Base-by-base conservation (phyloP, 2,888 invertebrate genomes). In the Rhamnusium bicolor region DNA sequence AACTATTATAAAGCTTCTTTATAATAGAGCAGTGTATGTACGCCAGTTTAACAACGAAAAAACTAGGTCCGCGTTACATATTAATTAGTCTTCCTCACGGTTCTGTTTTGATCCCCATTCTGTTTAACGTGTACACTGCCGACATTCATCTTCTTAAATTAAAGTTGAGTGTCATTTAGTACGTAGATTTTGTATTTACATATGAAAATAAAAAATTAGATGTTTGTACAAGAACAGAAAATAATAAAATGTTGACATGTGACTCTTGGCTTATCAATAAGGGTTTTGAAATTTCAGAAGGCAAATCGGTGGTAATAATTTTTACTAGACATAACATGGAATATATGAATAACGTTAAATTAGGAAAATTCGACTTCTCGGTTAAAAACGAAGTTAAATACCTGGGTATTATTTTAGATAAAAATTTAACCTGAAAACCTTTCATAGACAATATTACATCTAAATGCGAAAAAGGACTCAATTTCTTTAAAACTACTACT, bases 391-490 rank as follows among this genome's bases (percentile, higher is more conserved):
- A 24, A 24, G 27, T 56, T 24, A 56, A 24, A 12, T 56, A 56
- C 24, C 21, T 56, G 24, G 56, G n/a, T n/a, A 56, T 56, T 21
- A 56, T 56, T 5, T 12, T 24, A n/a, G 56, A 56, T 24, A 56
- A 21, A 21, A 24, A 56, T 6, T 24, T 56, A 56, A 56, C 2
- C 24, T 56, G 56, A n/a, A 56, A 56, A 56, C 24, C 24, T 10
- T 27, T 27, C 21, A 56, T 56, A 21, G 56, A 24, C 5, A 12
- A 21, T 12, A n/a, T 56, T n/a, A n/a, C 21, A 14, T n/a, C 21
- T 24, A 56, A 27, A 56, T 56, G 56, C 56, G 27, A 56, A 5
- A 56, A 14, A 56, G 27, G 56, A n/a, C 10, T 56, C 3, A 56
- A 56, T 14, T 56, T 56, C 21, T 12, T 24, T 27, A 56, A 56